Evolutionary conservation across 2,797 vertebrate species (phyloP).

Genomic region (Pterois miles): DNA sequence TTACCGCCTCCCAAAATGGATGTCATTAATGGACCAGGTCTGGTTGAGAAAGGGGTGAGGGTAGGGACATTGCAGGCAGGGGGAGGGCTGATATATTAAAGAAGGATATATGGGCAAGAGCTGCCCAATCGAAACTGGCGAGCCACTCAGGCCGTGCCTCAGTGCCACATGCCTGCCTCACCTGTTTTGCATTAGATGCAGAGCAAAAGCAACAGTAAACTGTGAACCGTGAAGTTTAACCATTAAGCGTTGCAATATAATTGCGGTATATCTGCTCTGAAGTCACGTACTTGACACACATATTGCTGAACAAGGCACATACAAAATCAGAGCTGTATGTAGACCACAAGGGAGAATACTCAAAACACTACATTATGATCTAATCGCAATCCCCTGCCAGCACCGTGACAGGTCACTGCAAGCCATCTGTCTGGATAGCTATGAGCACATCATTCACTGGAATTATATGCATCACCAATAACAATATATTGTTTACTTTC

Average conservation of each 20-base stretch:
- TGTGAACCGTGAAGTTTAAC: constrained; percentile 80
- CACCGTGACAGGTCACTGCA: neutral
- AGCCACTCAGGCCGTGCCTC: constrained; percentile 37
- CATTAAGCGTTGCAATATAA: constrained; percentile 82
- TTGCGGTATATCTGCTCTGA: constrained; percentile 64
- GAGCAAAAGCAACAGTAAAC: constrained; percentile 72
- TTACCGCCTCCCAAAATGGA: constrained; percentile 64
- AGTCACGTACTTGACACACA: constrained; percentile 40
- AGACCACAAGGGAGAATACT: constrained; percentile 14
- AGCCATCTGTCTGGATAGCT: constrained; percentile 12
- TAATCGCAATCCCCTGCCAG: constrained; percentile 10
- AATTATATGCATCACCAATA: constrained; percentile 1
- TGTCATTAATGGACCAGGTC: constrained; percentile 76
- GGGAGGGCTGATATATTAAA: constrained; percentile 48
- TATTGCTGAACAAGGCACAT: constrained; percentile 20
- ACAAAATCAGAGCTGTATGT: constrained; percentile 11
- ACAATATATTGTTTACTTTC: constrained; percentile 1
- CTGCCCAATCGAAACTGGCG: constrained; percentile 50
- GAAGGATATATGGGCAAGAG: constrained; percentile 53
- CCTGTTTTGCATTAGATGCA: constrained; percentile 82
- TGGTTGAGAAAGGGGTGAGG: constrained; percentile 71
- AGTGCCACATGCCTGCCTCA: constrained; percentile 64
- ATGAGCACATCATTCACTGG: neutral
- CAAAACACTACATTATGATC: neutral
- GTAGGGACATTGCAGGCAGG: constrained; percentile 61